These are phyloP conservation scores for Siderastrea radians DNA, from an alignment of 92 coral and sea anemone species.

Conservation along the genomic window DNA sequence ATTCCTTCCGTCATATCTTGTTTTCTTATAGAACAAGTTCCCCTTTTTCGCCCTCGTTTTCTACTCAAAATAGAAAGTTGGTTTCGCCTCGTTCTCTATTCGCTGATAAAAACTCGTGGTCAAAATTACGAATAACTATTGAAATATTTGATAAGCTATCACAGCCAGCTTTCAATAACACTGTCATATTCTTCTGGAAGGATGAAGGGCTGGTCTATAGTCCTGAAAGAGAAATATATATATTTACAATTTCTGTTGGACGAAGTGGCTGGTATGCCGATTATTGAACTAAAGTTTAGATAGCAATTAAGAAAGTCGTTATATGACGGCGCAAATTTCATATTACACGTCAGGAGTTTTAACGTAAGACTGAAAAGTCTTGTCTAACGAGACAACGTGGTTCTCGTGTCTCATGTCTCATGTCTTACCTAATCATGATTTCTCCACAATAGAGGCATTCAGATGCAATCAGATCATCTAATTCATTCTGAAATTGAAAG, in stretches of 20 bases:
- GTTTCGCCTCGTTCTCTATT: neutral
- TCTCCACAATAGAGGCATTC: slow-evolving; percentile 97
- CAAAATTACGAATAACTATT: neutral
- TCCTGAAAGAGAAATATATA: slow-evolving; percentile 46
- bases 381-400: too few species aligned
- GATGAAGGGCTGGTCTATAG: slow-evolving; percentile 96
- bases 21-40: too few species aligned
- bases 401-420: neutral
- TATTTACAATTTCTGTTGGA: neutral
- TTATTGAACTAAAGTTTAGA: too few species aligned
- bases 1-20: too few species aligned
- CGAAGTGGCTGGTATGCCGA: too few species aligned
- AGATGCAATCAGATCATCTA: slow-evolving; percentile 91
- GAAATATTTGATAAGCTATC: neutral
- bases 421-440: slow-evolving; percentile 84
- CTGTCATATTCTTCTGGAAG: slow-evolving; percentile 91
- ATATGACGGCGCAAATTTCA: too few species aligned
- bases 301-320: too few species aligned
- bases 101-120: too few species aligned
- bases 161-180: slow-evolving; percentile 59
- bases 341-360: too few species aligned
- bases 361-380: too few species aligned
- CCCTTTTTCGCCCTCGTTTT: too few species aligned
- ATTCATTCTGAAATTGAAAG: slow-evolving; percentile 75
- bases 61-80: too few species aligned